Conservation (phyloP, 2,888 invertebrate species). For the Entomobrya multifasciata region DNA sequence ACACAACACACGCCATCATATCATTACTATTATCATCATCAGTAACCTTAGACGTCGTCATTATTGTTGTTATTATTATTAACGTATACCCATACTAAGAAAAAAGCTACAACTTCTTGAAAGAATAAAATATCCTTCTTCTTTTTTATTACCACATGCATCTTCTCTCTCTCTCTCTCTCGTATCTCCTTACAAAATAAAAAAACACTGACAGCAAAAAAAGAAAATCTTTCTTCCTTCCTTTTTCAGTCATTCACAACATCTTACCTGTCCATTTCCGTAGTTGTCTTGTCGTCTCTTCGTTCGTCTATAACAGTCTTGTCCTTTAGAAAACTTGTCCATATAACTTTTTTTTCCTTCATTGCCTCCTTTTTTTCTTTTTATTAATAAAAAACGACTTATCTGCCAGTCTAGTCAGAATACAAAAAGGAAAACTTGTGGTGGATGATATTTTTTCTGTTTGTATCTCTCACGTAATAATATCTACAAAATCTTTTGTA, state of each 20-base stretch:
- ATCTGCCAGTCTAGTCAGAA: neutral
- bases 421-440: no score
- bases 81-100: neutral
- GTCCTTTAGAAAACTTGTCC: neutral
- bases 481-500: neutral
- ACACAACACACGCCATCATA: slow-evolving; percentile 9
- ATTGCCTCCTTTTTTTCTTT: neutral
- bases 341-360: neutral
- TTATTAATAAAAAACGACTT: neutral
- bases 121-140: neutral
- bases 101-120: neutral
- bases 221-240: slow-evolving; percentile 19
- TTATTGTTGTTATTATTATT: slow-evolving; percentile 17
- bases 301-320: neutral
- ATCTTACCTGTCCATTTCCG: slow-evolving; percentile 46
- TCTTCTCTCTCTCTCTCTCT: no score
- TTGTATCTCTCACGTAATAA: neutral
- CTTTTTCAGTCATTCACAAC: slow-evolving; percentile 52
- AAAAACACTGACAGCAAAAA: neutral
- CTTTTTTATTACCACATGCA: slow-evolving; percentile 3
- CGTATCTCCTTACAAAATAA: neutral
- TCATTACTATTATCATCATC: neutral
- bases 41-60: neutral
- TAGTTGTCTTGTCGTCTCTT: slow-evolving; percentile 14
- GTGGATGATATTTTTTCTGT: no score